phyloP scores from a whole-genome alignment of 1,140 invertebrate genomes.

The Trichonephila inaurata region DNA sequence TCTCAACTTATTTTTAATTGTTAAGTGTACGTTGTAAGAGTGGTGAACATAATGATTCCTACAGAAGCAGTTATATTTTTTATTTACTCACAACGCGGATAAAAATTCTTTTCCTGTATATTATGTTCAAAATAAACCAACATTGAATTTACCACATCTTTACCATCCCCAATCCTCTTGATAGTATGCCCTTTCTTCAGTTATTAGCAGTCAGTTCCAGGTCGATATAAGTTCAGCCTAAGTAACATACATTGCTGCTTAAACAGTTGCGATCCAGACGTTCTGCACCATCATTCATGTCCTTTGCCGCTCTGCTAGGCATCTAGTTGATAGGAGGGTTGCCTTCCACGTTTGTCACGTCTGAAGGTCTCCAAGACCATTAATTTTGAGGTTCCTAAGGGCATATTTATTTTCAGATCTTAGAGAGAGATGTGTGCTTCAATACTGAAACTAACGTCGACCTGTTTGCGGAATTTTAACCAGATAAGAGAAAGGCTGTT shows the following conservation, averaged over 20 bases:
- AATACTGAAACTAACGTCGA: background rate
- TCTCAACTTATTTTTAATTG: too few species aligned
- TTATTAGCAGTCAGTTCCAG: background rate
- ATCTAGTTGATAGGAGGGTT: slow-evolving; percentile 65
- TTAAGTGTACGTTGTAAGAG: too few species aligned
- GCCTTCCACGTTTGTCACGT: slow-evolving; percentile 70
- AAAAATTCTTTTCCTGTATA: too few species aligned
- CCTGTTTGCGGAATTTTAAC: background rate
- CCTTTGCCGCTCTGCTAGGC: slow-evolving; percentile 58
- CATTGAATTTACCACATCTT: background rate
- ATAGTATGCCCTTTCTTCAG: background rate
- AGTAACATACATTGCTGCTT: slow-evolving; percentile 31
- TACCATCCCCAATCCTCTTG: slow-evolving; percentile 22
- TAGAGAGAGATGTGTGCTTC: slow-evolving; percentile 26
- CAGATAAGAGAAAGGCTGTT: background rate
- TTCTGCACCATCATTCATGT: slow-evolving; percentile 66
- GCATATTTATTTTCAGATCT: slow-evolving; percentile 65
- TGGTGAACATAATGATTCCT: too few species aligned
- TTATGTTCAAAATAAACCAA: background rate
- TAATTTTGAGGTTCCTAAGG: slow-evolving; percentile 61
- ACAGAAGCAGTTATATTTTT: too few species aligned
- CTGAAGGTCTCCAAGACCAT: slow-evolving; percentile 57
- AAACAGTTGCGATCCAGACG: slow-evolving; percentile 67
- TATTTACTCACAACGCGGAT: too few species aligned
- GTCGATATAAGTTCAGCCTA: slow-evolving; percentile 42